Conservation (phyloP, 2,113 vertebrate species). For the Sebastes schlegelii region DNA sequence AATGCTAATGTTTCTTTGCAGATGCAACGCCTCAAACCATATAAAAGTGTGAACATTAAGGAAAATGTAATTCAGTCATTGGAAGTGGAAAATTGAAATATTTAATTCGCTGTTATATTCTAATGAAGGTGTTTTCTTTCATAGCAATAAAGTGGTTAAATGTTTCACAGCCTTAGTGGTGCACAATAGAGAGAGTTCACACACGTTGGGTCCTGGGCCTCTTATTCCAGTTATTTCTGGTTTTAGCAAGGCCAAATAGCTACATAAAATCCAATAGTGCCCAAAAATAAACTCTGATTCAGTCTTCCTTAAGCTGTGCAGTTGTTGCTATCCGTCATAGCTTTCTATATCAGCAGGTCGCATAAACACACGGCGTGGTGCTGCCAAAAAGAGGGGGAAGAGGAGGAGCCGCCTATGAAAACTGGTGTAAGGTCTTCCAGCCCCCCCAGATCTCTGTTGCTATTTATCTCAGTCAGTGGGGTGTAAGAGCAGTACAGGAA, state of each 20-base stretch:
- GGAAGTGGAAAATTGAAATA: neutral
- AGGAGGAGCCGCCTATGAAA: constrained; percentile 22
- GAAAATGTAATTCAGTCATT: neutral
- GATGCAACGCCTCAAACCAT: neutral
- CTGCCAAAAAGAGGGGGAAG: constrained; percentile 29
- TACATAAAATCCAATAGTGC: constrained; percentile 65
- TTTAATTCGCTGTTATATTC: neutral
- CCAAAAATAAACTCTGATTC: constrained; percentile 67
- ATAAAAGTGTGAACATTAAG: neutral
- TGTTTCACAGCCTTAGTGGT: neutral
- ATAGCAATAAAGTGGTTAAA: constrained; percentile 1
- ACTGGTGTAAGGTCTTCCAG: neutral
- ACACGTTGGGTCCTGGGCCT: neutral
- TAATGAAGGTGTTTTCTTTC: neutral
- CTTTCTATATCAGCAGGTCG: constrained; percentile 64
- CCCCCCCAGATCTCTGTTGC: constrained; percentile 29
- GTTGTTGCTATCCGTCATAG: constrained; percentile 75
- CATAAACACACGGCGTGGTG: constrained; percentile 42
- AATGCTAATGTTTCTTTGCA: constrained; percentile 1
- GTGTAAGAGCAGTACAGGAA: constrained; percentile 50
- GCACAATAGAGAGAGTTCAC: neutral
- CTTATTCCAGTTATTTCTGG: constrained; percentile 7
- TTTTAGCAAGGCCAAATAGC: constrained; percentile 1
- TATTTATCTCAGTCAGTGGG: constrained; percentile 46
- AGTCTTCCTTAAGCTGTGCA: constrained; percentile 59